Base-by-base conservation (phyloP, 2,888 invertebrate species). In the Cryptus viduatorius region DNA sequence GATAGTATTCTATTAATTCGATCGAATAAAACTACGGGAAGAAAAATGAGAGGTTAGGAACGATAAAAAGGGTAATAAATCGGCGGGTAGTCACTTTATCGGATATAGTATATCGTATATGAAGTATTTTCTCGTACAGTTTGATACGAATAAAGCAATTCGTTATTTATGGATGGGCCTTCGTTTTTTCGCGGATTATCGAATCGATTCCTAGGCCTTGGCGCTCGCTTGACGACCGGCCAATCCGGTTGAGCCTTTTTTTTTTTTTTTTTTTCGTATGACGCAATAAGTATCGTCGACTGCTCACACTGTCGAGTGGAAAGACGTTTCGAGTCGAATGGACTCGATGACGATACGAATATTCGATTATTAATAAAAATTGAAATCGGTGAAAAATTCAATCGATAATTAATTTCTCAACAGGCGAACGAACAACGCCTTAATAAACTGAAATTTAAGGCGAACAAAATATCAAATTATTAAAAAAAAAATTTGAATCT, bases 171-270 rank as follows among this genome's bases (percentile, higher is more conserved):
- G 75, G 67, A 8, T 37, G 79, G 80, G 82, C 87, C 87, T 88
- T 86, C 85, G 83, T 56, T 56, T 88, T 87, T 88, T 87, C 86
- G 88, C 88, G 87, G 85, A 88, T 88, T 88, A 88, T 88, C 88
- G 85, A 88, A 88, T 88, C 89, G 86, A 87, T 24, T 88, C 83
- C 82, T 84, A 87, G 88, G 85, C 89, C 88, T 89, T 88, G 88
- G 86, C 61, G 75, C 76, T 82, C 68, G 77, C 79, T 80, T 69
- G 82, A 56, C 86, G 76, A 69, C 75, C 71, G 83, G 77, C 53
- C 78, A 73, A 53, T 59, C 72, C 44, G 61, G 37, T 82, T 67
- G 78, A 85, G 80, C 81, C 79, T 71, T 53, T 64, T 77, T 83
- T 53, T 82, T 44, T 79, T 46, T 48, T 77, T 56, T 84, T 64